Evolutionary conservation across 2,888 invertebrate species (phyloP).

Genomic region (Cheilosia vernalis): DNA sequence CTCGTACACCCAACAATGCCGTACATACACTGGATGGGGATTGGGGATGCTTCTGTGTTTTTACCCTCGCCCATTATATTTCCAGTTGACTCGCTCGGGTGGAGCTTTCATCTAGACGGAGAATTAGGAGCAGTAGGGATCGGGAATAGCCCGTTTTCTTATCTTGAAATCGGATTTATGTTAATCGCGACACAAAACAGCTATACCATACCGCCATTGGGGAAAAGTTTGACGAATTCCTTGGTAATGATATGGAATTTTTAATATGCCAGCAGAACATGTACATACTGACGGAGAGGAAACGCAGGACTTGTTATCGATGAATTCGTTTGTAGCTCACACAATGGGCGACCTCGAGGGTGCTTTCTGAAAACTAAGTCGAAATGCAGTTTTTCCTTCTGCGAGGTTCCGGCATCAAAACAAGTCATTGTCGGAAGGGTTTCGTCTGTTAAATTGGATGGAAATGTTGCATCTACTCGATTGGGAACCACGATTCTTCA

Average conservation of each 20-base stretch:
- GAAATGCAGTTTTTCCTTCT: background rate
- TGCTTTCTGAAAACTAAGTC: background rate
- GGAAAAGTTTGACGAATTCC: conserved; percentile 35
- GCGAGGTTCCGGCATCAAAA: background rate
- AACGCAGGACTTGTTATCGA: conserved; percentile 39
- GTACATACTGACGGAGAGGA: conserved; percentile 11
- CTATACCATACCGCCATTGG: background rate
- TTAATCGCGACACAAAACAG: conserved; percentile 42
- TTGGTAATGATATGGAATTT: conserved; percentile 42
- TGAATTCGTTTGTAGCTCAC: conserved; percentile 10
- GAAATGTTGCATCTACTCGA: conserved; percentile 7
- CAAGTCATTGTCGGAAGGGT: conserved; percentile 20
- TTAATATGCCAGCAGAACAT: conserved; percentile 6
- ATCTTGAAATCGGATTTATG: conserved; percentile 53
- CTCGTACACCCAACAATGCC: conserved; percentile 4
- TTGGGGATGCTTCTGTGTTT: conserved; percentile 4
- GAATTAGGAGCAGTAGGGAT: background rate
- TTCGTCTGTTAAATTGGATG: conserved; percentile 15
- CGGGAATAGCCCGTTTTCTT: background rate
- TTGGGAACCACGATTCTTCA: background rate
- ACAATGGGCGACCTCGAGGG: conserved; percentile 24
- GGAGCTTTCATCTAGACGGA: background rate
- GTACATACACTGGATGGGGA: background rate
- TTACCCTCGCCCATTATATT: background rate
- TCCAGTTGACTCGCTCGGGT: background rate